phyloP scores from a whole-genome alignment of 2,113 vertebrate genomes.

The Lamprotornis superbus region DNA sequence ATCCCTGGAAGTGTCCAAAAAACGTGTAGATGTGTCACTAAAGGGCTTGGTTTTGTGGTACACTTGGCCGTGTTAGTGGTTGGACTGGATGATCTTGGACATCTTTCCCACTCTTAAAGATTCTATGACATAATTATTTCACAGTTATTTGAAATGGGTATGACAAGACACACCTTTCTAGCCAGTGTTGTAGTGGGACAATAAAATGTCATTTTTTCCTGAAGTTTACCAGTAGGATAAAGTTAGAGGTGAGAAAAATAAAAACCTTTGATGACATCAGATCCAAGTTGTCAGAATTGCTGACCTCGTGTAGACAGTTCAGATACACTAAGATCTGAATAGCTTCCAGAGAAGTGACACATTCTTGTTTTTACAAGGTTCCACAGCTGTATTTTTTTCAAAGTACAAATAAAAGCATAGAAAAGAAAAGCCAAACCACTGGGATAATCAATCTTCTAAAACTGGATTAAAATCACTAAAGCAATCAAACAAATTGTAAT shows the following conservation, averaged over 20 bases:
- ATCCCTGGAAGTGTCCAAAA: background rate
- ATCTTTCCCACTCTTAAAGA: background rate
- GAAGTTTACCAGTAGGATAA: background rate
- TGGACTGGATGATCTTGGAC: background rate
- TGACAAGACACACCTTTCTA: background rate
- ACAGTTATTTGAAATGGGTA: background rate
- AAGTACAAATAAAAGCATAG: background rate
- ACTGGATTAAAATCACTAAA: background rate
- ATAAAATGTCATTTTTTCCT: background rate
- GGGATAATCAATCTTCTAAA: background rate
- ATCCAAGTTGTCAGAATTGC: background rate
- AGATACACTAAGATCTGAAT: background rate
- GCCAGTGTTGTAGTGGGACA: background rate
- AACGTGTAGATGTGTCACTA: background rate
- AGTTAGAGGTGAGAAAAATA: background rate
- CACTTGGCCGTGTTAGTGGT: background rate
- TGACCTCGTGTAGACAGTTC: background rate
- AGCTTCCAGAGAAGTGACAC: background rate
- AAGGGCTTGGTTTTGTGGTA: background rate
- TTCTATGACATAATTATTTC: background rate
- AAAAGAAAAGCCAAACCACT: background rate
- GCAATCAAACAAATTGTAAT: background rate
- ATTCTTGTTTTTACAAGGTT: background rate
- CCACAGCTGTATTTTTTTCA: background rate
- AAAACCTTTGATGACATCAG: background rate